Evolutionary conservation across 2,797 vertebrate species (phyloP), one percentile per base, ranked within the genome.

Genomic region (Erpetoichthys calabaricus): DNA sequence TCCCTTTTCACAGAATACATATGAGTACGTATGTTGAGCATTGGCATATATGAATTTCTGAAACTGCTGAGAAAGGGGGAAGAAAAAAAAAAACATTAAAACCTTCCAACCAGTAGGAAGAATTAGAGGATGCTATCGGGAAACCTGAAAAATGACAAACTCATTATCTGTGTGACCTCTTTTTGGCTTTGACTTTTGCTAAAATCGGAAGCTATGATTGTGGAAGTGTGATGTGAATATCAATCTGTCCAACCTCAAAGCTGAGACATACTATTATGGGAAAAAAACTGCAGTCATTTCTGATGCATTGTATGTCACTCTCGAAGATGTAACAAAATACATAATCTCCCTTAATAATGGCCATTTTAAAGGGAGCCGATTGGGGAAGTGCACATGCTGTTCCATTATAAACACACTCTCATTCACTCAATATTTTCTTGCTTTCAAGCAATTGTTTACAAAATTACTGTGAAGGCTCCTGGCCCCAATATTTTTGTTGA

Each of bases 291-390:
- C 68, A 72, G 65, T 25, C 25, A 25, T 70, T 76, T 82, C 70
- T 71, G 72, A 80, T 65, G 51, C 75, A 67, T 67, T 77, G 69
- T 59, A 58, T 75, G 66, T 70, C 67, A 79, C 60, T 59, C 64
- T 81, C 76, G 76, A 70, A 79, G 67, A 76, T 80, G 68, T 75
- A 71, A 76, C 71, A 73, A 64, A 63, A 62, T 41, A 50, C 68
- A 68, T 81, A 81, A 81, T 83, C 71, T 65, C 51, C 65, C 75
- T 70, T 59, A 75, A 70, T 77, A 80, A 70, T 68, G 56, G 61
- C 64, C 74, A 62, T 70, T 80, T 76, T 75, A 67, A 75, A 76
- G 5, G 71, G 67, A 69, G 55, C 10, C 57, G 59, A 67, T 70
- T 69, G 64, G 66, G 76, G 76, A 80, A 51, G 42, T 8, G n/a